Base-by-base conservation (phyloP, 2,888 invertebrate species). In the Lochmaea capreae region DNA sequence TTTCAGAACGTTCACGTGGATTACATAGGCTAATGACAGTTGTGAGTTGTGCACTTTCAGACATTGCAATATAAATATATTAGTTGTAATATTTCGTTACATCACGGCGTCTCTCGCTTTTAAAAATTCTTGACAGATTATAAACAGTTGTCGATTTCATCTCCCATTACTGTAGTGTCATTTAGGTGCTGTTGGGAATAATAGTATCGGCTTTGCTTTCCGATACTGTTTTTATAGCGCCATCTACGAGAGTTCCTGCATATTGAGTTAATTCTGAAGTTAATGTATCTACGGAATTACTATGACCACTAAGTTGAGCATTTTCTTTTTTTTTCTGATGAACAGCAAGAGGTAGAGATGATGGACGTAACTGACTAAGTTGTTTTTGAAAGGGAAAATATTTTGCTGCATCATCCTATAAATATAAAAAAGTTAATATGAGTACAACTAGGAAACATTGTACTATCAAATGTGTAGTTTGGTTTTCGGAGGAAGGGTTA, bases 171-270 rank as follows among this genome's bases (percentile, higher is more conserved):
- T 8, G 5, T 5, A 5, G n/a, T 46, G n/a, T 54, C 16, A 54
- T 54, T 54, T 54, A n/a, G 18, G 54, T 18, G 10, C 9, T 81
- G 10, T 80, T 79, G 62, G 69, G 67, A 26, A 79, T 78, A 4
- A 77, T 57, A 62, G 71, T 71, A 68, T 82, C 81, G 0, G 78
- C 81, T 39, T 76, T 80, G 9, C 80, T 79, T 76, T 87, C 87
- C 6, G 86, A 85, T 9, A 87, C 85, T 1, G 85, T 87, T 79
- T 84, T 85, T 39, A 88, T 86, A 10, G 87, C 87, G 9, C 85
- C 87, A 78, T 88, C 88, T 2, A 87, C 87, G 39, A 88, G 79
- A 72, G 82, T 84, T 46, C 86, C 87, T 3, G 87, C 88, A 79
- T 84, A 88, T 74, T 87, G 85, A 67, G 83, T 82, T 49, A 87